Evolutionary conservation across 2,888 invertebrate genomes (phyloP), one percentile per base, ranked within the genome.

Genomic region (Plagodis dolabraria): DNA sequence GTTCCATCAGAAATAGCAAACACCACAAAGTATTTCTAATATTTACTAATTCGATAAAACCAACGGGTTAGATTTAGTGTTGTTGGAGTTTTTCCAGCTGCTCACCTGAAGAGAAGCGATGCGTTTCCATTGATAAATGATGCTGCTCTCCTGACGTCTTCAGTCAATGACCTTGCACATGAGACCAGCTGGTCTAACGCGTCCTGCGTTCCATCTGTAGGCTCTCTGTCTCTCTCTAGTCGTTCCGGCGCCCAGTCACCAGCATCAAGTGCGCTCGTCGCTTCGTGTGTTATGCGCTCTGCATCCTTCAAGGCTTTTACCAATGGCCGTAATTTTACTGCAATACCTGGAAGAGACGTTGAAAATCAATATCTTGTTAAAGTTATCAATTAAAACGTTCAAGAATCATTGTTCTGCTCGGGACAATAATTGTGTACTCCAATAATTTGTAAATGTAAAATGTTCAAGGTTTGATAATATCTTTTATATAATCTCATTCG

Each of bases 41-140:
- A 22, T 2, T 1, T 22, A 22, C 22, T 22, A 22, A 4, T 22
- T 22, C 4, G 4, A 22, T 22, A 22, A 22, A 22, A 22, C 22
- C 22, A 22, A 4, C 22, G 22, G 22, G 22, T 22, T 4, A 4
- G 22, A 22, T 22, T 22, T 4, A 2, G 22, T 22, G 4, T 22
- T 4, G 22, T 22, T 22, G 1, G 22, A 22, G 22, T 22, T 22
- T 2, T 22, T 22, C 22, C 22, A 22, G 22, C 22, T 6, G 57
- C 76, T 65, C 47, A 94, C 93, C 96, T 97, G 89, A 96, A 98
- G 2, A 97, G 89, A 57, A 96, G 87, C 60, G 96, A 95, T 45
- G 96, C 96, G 82, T 97, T 97, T 61, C 96, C 97, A 89, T 97
- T 98, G 75, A 98, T 98, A 79, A 98, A 97, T 10, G 98, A 97